Evolutionary conservation across 2,113 vertebrate genomes (phyloP).

Genomic region (Bubo scandiacus): DNA sequence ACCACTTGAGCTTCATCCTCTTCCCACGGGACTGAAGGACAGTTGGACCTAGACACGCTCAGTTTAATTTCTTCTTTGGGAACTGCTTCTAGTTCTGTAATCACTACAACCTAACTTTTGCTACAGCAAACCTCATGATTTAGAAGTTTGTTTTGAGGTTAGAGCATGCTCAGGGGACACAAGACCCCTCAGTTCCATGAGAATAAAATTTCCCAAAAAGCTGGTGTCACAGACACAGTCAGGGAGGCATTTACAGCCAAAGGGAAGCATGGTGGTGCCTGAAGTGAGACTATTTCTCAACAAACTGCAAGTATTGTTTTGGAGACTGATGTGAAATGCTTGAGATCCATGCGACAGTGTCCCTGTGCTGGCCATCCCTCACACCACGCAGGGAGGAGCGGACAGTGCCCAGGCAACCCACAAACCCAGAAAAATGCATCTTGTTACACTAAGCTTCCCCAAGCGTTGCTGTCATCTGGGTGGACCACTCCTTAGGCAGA

Average conservation of each 20-base stretch:
- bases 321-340: not conserved
- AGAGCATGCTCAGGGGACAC: not conserved
- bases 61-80: not conserved
- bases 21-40: not conserved
- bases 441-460: not conserved
- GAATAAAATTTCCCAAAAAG: not conserved
- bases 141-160: not conserved
- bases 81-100: not conserved
- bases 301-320: not conserved
- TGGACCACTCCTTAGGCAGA: not conserved
- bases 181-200: not conserved
- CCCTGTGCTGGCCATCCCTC: not conserved
- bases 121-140: not conserved
- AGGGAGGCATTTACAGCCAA: not conserved
- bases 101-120: not conserved
- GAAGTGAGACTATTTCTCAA: not conserved
- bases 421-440: not conserved
- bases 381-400: not conserved
- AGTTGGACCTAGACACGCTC: not conserved
- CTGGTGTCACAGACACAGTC: not conserved
- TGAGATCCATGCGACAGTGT: not conserved
- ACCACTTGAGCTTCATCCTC: not conserved
- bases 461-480: not conserved
- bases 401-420: conserved; percentile 27
- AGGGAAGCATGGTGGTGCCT: not conserved